phyloP scores from a whole-genome alignment of 2,888 invertebrate genomes.

The Dryocosmus kuriphilus region DNA sequence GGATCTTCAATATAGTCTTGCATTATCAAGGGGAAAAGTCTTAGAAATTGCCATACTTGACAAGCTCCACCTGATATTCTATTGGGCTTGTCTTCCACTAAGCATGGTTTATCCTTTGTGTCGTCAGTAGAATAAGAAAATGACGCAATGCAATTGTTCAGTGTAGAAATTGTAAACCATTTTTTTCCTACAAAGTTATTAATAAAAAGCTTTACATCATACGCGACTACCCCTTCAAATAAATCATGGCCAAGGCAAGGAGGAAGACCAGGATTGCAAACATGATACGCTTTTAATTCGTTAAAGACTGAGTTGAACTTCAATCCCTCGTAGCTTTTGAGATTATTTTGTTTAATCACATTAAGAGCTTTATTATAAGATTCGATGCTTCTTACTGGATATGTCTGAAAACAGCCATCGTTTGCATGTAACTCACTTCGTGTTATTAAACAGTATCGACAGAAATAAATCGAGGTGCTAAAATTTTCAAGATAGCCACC shows the following conservation, averaged over 20 bases:
- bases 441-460: too few relatives aligned
- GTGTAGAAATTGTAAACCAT: slow-evolving; percentile 41
- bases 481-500: too few relatives aligned
- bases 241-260: too few relatives aligned
- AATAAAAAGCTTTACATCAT: too few relatives aligned
- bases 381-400: background rate
- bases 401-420: too few relatives aligned
- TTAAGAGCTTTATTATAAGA: background rate
- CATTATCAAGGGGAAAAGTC: slow-evolving; percentile 42
- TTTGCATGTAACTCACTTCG: too few relatives aligned
- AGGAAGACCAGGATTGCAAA: too few relatives aligned
- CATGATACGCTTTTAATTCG: too few relatives aligned
- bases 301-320: too few relatives aligned
- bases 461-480: too few relatives aligned
- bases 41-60: slow-evolving; percentile 18
- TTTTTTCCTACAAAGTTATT: slow-evolving; percentile 36
- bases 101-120: slow-evolving; percentile 30
- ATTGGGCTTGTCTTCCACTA: background rate
- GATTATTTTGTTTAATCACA: background rate
- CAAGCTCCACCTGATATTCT: slow-evolving; percentile 44
- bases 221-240: too few relatives aligned
- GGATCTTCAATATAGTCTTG: slow-evolving; percentile 41
- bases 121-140: slow-evolving; percentile 40
- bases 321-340: slow-evolving; percentile 14
- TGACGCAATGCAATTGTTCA: slow-evolving; percentile 29